Base-by-base conservation (phyloP, 2,888 invertebrate genomes). In the Ypsolopha scabrella region DNA sequence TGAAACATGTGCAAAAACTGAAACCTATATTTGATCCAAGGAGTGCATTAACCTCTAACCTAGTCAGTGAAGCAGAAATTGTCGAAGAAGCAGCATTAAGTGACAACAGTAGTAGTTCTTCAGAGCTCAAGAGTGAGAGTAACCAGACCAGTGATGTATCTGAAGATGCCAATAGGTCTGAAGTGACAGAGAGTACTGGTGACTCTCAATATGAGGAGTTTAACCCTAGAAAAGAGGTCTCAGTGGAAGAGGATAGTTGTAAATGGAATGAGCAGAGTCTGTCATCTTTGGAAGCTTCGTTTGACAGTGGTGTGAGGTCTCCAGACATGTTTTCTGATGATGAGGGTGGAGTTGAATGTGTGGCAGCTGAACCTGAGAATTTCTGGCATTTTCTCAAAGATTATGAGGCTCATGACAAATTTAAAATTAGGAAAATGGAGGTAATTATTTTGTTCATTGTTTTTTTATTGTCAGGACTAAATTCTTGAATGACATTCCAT, bases 281-380 rank as follows among this genome's bases (percentile, higher is more conserved):
- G 53, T 85, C 85, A 1, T 86, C 85, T 9, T 64, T 80, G 1
- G 85, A 86, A 54, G 78, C 76, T 9, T 85, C 85, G 1, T 85
- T 80, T 72, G 83, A 85, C 61, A 86, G 85, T 62, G 85, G 85
- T 57, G 74, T 85, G 41, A 63, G 86, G 46, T 90, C 90, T 51
- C 92, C 92, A 0, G 91, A 92, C 63, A 78, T 93, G 65, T 92
- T 92, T 68, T 90, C 88, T 54, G 90, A 90, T 54, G 88, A 88
- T 44, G 90, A 89, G 51, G 85, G 80, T 45, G 76, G 71, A 2
- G 73, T 72, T 7, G 60, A 58, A 0, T 74, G 69, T 14, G 52
- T 55, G 10, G 57, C 53, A 33, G 56, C 60, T 45, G 64, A 59
- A 14, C 53, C 57, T 33, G 75, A 79, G 52, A 75, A 74, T 41